These are phyloP conservation scores for Caenorhabditis brenneri DNA, from an alignment of 1,140 invertebrate species.

Conservation along the genomic window DNA sequence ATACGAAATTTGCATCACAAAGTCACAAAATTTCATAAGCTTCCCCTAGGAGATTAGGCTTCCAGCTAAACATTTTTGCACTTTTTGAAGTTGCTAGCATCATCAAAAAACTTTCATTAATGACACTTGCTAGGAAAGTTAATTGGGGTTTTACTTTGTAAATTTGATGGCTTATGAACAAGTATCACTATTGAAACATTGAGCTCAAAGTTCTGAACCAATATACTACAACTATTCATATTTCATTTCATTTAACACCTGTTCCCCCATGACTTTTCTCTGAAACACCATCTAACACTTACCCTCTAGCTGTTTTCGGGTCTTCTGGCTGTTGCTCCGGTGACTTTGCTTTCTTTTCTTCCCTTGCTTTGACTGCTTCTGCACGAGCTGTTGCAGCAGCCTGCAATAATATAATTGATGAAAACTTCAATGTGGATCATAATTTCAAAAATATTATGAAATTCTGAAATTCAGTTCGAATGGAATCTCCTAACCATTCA, in stretches of 20 bases:
- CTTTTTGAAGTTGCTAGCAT: too few relatives aligned
- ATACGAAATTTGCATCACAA: too few relatives aligned
- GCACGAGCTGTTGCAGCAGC: constrained; percentile 1
- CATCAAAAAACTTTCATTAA: too few relatives aligned
- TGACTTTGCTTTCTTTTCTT: constrained; percentile 32
- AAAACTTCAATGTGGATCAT: background rate
- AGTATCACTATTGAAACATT: too few relatives aligned
- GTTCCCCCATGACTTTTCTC: background rate
- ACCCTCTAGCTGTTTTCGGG: constrained; percentile 44
- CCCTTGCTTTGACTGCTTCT: background rate
- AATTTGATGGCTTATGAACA: too few relatives aligned
- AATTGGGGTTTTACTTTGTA: too few relatives aligned
- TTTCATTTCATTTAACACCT: background rate
- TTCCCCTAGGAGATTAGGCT: too few relatives aligned
- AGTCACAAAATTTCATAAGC: too few relatives aligned
- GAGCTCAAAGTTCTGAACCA: too few relatives aligned
- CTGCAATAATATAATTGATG: background rate
- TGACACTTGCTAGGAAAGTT: too few relatives aligned
- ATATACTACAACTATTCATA: too few relatives aligned
- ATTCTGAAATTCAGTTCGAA: background rate
- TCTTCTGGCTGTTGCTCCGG: constrained; percentile 51
- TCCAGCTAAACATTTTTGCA: too few relatives aligned
- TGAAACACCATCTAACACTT: background rate
- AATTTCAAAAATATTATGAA: background rate
- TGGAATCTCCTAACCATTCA: background rate